Conservation (phyloP, 2,113 vertebrate genomes). For the Callipepla californica region DNA sequence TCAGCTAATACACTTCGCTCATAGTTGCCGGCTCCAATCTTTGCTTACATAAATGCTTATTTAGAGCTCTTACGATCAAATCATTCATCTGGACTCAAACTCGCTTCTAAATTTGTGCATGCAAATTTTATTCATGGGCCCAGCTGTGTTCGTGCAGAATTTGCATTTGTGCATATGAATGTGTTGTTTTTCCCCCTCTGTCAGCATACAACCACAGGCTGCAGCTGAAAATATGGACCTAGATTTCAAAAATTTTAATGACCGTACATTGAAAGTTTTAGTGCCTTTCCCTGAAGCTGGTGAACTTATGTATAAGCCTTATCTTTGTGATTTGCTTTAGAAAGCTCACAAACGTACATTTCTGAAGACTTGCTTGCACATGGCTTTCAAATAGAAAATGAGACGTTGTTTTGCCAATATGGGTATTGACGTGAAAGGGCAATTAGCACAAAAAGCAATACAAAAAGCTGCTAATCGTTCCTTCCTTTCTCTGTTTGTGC, state of each 20-base stretch:
- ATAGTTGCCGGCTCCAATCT: slow-evolving; percentile 66
- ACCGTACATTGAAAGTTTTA: slow-evolving; percentile 61
- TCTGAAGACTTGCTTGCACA: slow-evolving; percentile 33
- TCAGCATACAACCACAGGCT: slow-evolving; percentile 73
- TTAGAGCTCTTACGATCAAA: slow-evolving; percentile 75
- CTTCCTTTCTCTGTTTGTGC: slow-evolving; percentile 24
- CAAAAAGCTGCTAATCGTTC: slow-evolving; percentile 1
- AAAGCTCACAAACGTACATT: neutral
- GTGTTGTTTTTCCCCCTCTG: slow-evolving; percentile 73
- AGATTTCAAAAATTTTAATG: slow-evolving; percentile 74
- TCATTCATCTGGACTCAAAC: slow-evolving; percentile 74
- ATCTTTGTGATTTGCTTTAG: slow-evolving; percentile 33
- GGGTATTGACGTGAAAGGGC: slow-evolving; percentile 49
- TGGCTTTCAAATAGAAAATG: slow-evolving; percentile 34
- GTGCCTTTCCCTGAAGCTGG: slow-evolving; percentile 38
- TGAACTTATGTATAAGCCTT: slow-evolving; percentile 56
- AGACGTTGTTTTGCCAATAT: slow-evolving; percentile 74
- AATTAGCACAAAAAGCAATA: neutral
- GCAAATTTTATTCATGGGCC: slow-evolving; percentile 76
- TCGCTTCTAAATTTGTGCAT: slow-evolving; percentile 73
- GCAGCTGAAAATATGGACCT: slow-evolving; percentile 76
- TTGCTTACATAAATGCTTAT: slow-evolving; percentile 75
- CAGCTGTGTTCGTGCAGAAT: slow-evolving; percentile 74
- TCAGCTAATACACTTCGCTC: slow-evolving; percentile 66
- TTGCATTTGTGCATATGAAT: slow-evolving; percentile 76